Conservation (phyloP, 2,888 invertebrate genomes). For the Tuberolachnus salignus region DNA sequence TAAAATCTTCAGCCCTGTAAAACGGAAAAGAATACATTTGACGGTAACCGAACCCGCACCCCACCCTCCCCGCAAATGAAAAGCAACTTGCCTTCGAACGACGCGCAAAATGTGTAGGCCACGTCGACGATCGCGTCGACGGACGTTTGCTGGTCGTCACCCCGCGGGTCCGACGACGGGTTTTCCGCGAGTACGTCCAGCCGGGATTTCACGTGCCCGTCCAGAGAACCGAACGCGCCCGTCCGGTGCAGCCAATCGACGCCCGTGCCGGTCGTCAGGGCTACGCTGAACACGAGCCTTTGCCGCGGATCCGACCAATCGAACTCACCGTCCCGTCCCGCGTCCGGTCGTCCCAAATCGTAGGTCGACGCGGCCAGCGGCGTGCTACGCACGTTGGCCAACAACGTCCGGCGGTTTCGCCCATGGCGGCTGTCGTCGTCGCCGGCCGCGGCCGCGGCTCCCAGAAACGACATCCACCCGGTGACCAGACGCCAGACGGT, state of each 20-base stretch:
- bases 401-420: background rate
- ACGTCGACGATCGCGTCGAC: conserved; percentile 12
- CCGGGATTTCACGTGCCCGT: background rate
- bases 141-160: background rate
- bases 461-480: conserved; percentile 17
- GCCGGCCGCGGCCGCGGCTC: background rate
- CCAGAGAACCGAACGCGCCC: background rate
- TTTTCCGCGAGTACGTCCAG: background rate
- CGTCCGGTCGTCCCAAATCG: background rate
- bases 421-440: background rate
- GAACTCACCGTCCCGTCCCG: background rate
- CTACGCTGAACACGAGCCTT: background rate
- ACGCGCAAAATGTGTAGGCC: conserved; percentile 15
- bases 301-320: conserved; percentile 33
- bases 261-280: conserved; percentile 3
- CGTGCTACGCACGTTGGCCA: conserved; percentile 21
- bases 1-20: conserved; percentile 6
- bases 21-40: background rate
- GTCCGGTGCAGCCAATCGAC: background rate
- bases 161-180: background rate
- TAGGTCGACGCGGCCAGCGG: conserved; percentile 4
- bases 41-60: too few species aligned
- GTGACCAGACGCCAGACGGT: conserved; percentile 8
- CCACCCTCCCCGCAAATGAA: too few species aligned
- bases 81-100: background rate